phyloP scores from a whole-genome alignment of 2,113 vertebrate species.

The Merops nubicus region DNA sequence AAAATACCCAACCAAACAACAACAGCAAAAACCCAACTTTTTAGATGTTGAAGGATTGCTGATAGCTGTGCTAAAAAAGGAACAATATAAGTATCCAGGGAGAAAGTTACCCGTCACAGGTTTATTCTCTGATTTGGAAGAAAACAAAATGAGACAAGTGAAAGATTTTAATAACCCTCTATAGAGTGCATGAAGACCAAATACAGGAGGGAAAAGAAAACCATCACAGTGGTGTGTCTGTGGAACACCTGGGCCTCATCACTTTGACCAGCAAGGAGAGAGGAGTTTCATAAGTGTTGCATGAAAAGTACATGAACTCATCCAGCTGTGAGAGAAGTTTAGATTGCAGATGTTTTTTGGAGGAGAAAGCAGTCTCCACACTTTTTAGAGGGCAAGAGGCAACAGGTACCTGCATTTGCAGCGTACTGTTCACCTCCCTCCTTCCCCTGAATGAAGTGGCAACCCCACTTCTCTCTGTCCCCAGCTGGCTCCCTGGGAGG shows the following conservation, averaged over 20 bases:
- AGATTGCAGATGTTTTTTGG: too few relatives aligned
- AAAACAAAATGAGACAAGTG: background rate
- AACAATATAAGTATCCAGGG: background rate
- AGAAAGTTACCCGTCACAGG: background rate
- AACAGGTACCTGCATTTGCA: background rate
- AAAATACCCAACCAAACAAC: too few relatives aligned
- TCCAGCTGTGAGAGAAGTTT: background rate
- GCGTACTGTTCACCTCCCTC: background rate
- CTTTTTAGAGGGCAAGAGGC: background rate
- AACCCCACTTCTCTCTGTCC: background rate
- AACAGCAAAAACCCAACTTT: too few relatives aligned
- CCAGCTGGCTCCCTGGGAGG: background rate
- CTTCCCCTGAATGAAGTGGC: background rate
- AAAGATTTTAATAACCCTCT: background rate
- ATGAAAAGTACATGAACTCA: accelerated
- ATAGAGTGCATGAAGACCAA: background rate
- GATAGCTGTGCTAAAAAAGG: too few relatives aligned
- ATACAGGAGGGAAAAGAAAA: background rate
- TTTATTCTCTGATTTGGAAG: background rate
- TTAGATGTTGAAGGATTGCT: background rate
- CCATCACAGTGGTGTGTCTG: background rate
- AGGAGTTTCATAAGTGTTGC: background rate
- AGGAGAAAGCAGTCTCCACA: background rate
- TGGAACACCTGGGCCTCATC: background rate
- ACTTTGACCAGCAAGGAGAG: background rate